These are phyloP conservation scores for Rhombomys opimus DNA, from an alignment of 2,113 vertebrate species.

Conservation along the genomic window DNA sequence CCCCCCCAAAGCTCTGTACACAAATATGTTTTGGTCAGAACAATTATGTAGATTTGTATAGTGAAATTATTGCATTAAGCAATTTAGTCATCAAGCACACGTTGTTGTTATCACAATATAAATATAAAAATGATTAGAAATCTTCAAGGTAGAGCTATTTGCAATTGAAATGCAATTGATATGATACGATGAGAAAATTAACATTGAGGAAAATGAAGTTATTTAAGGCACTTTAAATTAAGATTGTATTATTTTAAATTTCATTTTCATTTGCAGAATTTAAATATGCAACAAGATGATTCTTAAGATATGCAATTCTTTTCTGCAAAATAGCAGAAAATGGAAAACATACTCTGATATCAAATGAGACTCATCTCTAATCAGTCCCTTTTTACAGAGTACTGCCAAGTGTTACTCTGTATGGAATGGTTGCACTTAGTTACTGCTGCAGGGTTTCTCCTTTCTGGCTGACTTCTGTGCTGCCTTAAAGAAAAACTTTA, in stretches of 20 bases:
- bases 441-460: background rate
- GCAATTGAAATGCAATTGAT: constrained; percentile 85
- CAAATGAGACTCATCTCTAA: constrained; percentile 34
- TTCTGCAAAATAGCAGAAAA: background rate
- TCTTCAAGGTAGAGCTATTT: constrained; percentile 80
- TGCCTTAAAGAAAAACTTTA: background rate
- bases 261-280: constrained; percentile 62
- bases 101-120: constrained; percentile 79
- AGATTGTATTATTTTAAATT: constrained; percentile 77
- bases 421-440: background rate
- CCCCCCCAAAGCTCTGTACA: background rate
- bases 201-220: constrained; percentile 78
- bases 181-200: constrained; percentile 79
- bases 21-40: constrained; percentile 46
- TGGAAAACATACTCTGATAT: constrained; percentile 18
- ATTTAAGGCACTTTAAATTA: constrained; percentile 77
- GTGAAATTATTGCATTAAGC: constrained; percentile 74
- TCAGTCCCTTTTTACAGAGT: constrained; percentile 1
- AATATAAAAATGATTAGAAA: constrained; percentile 80
- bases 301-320: constrained; percentile 53
- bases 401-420: background rate
- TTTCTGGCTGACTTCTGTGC: background rate
- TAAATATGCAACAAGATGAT: constrained; percentile 60
- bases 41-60: constrained; percentile 48
- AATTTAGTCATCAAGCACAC: constrained; percentile 69